phyloP scores from a whole-genome alignment of 2,113 vertebrate genomes.

The Oxygymnocypris stewartii region DNA sequence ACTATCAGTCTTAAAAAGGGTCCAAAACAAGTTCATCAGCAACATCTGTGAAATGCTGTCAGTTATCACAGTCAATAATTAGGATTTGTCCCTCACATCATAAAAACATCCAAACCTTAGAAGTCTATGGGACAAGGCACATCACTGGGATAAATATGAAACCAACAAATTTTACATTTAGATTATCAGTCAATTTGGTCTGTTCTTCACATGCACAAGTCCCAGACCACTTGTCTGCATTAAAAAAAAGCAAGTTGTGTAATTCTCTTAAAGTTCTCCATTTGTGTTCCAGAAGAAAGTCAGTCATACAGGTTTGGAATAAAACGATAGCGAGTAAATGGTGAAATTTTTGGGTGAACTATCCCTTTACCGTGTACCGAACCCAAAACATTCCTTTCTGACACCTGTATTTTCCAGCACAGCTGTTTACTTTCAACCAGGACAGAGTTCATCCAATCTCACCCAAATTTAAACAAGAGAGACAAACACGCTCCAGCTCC shows the following conservation, averaged over 20 bases:
- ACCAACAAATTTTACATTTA: no score
- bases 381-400: neutral
- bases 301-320: neutral
- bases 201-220: no score
- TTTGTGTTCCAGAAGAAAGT: neutral
- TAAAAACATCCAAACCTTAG: no score
- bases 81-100: neutral
- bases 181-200: no score
- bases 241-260: no score
- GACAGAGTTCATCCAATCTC: conserved; percentile 19
- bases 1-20: neutral
- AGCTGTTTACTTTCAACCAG: conserved; percentile 21
- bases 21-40: neutral
- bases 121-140: no score
- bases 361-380: neutral
- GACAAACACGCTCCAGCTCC: neutral
- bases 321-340: neutral
- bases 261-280: no score
- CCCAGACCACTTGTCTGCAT: no score
- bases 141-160: no score
- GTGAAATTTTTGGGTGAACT: neutral
- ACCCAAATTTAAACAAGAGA: conserved; percentile 3
- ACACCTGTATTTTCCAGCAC: conserved; percentile 20
- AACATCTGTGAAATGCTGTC: neutral
- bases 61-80: neutral